A percentile compares a stretch with the other conserved stretches of the same genome.
phyloP scores from a whole-genome alignment of 2,888 invertebrate species.

The Netelia virgata region DNA sequence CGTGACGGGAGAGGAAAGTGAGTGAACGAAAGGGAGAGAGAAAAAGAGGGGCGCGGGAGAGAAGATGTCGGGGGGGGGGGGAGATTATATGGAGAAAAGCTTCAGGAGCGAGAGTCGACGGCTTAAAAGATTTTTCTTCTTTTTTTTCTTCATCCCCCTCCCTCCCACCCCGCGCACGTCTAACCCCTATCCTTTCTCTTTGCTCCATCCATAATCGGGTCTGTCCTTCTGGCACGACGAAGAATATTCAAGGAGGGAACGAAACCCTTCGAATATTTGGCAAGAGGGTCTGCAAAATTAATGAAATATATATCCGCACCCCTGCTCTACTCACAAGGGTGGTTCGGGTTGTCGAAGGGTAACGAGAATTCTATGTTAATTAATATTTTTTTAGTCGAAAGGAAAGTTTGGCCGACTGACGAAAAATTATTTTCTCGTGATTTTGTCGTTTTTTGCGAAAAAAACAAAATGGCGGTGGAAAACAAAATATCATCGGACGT shows the following conservation, averaged over 20 bases:
- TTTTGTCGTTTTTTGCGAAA: too few relatives aligned
- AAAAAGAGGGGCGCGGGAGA: not conserved
- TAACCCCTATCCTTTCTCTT: not conserved
- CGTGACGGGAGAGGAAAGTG: slow-evolving; percentile 32
- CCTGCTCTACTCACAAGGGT: not conserved
- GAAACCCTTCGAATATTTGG: slow-evolving; percentile 15
- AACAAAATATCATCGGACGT: too few relatives aligned
- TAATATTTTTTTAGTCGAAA: slow-evolving; percentile 14
- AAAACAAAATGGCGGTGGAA: too few relatives aligned
- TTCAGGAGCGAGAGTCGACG: not conserved
- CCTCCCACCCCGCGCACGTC: not conserved
- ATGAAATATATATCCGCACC: slow-evolving; percentile 4
- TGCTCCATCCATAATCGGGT: not conserved
- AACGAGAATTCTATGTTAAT: slow-evolving; percentile 54
- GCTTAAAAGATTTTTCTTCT: slow-evolving; percentile 35
- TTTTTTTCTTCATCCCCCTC: not conserved
- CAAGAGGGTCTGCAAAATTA: not conserved
- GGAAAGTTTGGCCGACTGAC: not conserved
- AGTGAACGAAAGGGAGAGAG: slow-evolving; percentile 13
- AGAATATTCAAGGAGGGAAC: slow-evolving; percentile 10
- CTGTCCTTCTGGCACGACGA: not conserved
- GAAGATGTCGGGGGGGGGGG: not conserved
- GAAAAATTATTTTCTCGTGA: not conserved
- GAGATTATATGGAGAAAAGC: slow-evolving; percentile 11
- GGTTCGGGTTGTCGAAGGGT: not conserved